Evolutionary conservation across 1,140 invertebrate species (phyloP).

Genomic region (Zaprionus tsacasi): DNA sequence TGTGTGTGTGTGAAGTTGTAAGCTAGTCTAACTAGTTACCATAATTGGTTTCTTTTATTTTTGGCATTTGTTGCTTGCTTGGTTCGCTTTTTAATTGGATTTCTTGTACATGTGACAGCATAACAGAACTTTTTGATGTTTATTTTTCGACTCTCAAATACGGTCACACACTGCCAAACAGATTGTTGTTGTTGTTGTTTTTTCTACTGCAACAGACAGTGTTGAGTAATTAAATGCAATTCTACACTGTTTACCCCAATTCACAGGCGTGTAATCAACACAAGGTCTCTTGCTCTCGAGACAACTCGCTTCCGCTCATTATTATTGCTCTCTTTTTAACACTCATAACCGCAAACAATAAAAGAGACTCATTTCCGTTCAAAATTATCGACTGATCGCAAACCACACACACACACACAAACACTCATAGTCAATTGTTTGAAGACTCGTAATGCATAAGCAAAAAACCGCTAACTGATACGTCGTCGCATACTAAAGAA

Average conservation of each 20-base stretch:
- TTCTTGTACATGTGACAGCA: slow-evolving; percentile 20
- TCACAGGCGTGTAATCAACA: not conserved
- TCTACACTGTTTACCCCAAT: not conserved
- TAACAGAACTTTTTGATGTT: slow-evolving; percentile 32
- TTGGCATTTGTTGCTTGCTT: slow-evolving; percentile 13
- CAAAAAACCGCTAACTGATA: slow-evolving; percentile 41
- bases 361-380: slow-evolving; percentile 29
- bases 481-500: slow-evolving; percentile 13
- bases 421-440: not conserved
- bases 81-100: slow-evolving; percentile 39
- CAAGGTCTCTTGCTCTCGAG: slow-evolving; percentile 25
- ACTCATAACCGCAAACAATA: slow-evolving; percentile 25
- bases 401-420: slow-evolving; percentile 9
- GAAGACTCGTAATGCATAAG: slow-evolving; percentile 33
- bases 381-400: slow-evolving; percentile 21
- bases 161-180: slow-evolving; percentile 11
- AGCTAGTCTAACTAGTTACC: slow-evolving; percentile 49
- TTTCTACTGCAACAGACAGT: not conserved
- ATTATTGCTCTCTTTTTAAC: slow-evolving; percentile 22
- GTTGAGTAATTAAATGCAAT: slow-evolving; percentile 18
- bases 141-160: not conserved
- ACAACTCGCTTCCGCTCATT: slow-evolving; percentile 32
- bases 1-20: slow-evolving; percentile 25
- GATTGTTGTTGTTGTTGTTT: slow-evolving; percentile 6
- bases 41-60: slow-evolving; percentile 24